These are phyloP conservation scores for Pristionchus mayeri DNA, from an alignment of 2,888 invertebrate genomes.

Conservation along the genomic window DNA sequence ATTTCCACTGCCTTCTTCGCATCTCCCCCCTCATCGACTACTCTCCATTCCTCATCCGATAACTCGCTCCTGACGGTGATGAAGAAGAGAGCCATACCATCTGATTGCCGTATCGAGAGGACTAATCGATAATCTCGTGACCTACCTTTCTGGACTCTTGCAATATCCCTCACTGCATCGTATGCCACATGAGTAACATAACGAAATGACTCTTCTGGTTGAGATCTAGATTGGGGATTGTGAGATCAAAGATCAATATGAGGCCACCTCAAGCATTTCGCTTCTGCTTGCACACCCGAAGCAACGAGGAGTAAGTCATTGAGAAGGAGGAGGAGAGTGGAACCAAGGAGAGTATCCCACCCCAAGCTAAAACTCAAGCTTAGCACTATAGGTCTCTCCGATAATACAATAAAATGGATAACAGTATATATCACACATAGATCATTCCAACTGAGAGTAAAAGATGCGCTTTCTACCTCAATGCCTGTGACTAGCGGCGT, in stretches of 20 bases:
- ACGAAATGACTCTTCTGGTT: slow-evolving; percentile 2
- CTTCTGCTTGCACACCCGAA: background rate
- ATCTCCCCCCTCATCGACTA: slow-evolving; percentile 25
- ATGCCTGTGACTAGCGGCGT: too few relatives aligned
- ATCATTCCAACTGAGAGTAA: too few relatives aligned
- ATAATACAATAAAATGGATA: too few relatives aligned
- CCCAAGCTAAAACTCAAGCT: too few relatives aligned
- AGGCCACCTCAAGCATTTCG: slow-evolving; percentile 21
- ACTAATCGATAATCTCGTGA: too few relatives aligned
- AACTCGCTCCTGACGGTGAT: slow-evolving; percentile 34
- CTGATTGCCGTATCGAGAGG: too few relatives aligned
- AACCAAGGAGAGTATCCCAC: background rate
- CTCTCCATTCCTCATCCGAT: slow-evolving; percentile 40
- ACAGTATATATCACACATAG: too few relatives aligned
- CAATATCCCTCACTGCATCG: slow-evolving; percentile 36
- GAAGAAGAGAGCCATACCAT: background rate
- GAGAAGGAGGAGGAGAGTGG: slow-evolving; percentile 25
- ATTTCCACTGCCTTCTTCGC: slow-evolving; percentile 1
- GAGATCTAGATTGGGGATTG: background rate
- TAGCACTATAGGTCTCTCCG: too few relatives aligned
- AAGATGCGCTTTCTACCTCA: too few relatives aligned
- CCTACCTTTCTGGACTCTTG: slow-evolving; percentile 10
- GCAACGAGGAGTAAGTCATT: slow-evolving; percentile 14
- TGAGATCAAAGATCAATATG: background rate
- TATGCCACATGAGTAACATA: background rate